Evolutionary conservation across 2,888 invertebrate species (phyloP).

Genomic region (Seira musarum): DNA sequence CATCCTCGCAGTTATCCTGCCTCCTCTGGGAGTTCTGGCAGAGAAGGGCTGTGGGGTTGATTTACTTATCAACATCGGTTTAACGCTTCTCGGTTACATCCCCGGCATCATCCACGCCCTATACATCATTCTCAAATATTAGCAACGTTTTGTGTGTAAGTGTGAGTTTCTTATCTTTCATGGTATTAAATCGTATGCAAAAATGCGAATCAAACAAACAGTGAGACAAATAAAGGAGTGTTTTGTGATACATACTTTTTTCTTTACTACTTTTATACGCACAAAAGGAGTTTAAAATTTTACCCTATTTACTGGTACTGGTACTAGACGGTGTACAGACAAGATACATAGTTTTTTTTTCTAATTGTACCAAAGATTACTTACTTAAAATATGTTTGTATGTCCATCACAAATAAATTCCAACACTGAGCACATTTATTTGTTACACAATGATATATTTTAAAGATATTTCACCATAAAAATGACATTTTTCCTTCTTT

Average conservation of each 20-base stretch:
- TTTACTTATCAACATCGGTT: slow-evolving; percentile 68
- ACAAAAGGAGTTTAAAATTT: too few relatives aligned
- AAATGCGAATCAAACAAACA: too few relatives aligned
- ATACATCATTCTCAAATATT: slow-evolving; percentile 61
- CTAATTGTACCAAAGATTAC: neutral
- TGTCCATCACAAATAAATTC: slow-evolving; percentile 52
- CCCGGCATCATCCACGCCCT: slow-evolving; percentile 61
- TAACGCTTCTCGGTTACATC: slow-evolving; percentile 69
- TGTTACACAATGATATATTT: slow-evolving; percentile 1
- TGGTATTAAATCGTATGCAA: too few relatives aligned
- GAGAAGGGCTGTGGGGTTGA: slow-evolving; percentile 68
- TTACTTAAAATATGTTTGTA: slow-evolving; percentile 10
- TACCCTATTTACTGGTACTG: too few relatives aligned
- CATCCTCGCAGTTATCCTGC: slow-evolving; percentile 67
- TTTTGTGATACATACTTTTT: too few relatives aligned
- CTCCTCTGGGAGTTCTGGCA: slow-evolving; percentile 66
- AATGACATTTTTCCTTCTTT: slow-evolving; percentile 15
- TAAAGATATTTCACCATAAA: slow-evolving; percentile 5
- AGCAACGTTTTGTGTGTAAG: too few relatives aligned
- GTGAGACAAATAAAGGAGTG: too few relatives aligned
- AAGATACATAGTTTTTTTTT: too few relatives aligned
- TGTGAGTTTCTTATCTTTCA: too few relatives aligned
- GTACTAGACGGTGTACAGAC: too few relatives aligned
- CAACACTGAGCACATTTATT: slow-evolving; percentile 48
- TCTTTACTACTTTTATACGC: too few relatives aligned